Conservation (phyloP, 2,113 vertebrate genomes). For the Lanius collurio region DNA sequence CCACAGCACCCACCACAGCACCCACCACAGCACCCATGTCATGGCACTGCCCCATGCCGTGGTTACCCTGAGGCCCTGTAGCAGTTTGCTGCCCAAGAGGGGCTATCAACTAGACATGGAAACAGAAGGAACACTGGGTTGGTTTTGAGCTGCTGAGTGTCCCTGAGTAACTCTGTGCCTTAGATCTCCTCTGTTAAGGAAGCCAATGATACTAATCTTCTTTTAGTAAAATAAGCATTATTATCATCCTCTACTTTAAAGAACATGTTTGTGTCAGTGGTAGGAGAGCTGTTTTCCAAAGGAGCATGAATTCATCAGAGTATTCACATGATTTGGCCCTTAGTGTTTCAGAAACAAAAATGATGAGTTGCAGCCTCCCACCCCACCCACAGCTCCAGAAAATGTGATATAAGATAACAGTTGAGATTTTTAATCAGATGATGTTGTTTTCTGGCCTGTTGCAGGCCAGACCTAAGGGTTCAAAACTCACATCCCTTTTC, state of each 20-base stretch:
- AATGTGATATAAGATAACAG: neutral
- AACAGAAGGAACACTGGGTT: neutral
- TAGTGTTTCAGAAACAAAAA: conserved; percentile 31
- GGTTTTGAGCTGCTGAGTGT: neutral
- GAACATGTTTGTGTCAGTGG: neutral
- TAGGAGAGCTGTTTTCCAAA: neutral
- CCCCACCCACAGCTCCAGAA: neutral
- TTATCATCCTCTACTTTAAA: neutral
- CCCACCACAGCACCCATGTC: neutral
- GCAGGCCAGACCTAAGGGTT: neutral
- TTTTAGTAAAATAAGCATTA: neutral
- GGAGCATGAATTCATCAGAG: neutral
- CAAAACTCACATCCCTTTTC: neutral
- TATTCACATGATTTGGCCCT: neutral
- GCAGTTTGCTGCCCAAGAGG: neutral
- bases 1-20: neutral
- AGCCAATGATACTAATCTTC: neutral
- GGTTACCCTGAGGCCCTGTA: no score
- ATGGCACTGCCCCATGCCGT: accelerated
- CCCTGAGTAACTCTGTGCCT: neutral
- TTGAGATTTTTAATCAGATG: neutral
- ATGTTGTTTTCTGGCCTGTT: neutral
- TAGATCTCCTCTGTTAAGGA: neutral
- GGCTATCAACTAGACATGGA: neutral
- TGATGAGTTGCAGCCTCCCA: neutral